Percentiles rank a stretch among this genome's conserved stretches.
phyloP scores from a whole-genome alignment of 2,113 vertebrate species.

The Chaetura pelagica region DNA sequence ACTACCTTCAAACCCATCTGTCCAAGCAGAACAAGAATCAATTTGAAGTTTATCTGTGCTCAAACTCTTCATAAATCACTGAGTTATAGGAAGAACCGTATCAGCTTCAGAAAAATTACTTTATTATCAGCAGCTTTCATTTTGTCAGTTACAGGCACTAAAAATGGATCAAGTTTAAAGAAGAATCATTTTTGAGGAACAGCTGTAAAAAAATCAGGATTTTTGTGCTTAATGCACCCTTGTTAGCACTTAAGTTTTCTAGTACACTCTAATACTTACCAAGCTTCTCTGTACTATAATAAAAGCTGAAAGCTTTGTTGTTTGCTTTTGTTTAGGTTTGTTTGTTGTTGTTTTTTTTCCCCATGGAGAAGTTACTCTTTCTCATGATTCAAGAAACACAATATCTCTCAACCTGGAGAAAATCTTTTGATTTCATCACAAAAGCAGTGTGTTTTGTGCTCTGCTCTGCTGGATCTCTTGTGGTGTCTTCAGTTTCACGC shows the following conservation, averaged over 20 bases:
- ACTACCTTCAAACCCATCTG: constrained; percentile 10
- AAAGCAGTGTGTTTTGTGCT: rapidly evolving
- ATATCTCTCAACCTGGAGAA: neutral
- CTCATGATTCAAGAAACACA: neutral
- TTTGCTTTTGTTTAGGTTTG: neutral
- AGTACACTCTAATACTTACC: neutral
- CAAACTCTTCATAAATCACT: neutral
- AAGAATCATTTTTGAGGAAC: neutral
- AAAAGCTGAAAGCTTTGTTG: neutral
- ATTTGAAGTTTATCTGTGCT: constrained; percentile 14
- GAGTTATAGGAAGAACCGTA: neutral
- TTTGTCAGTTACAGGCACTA: neutral
- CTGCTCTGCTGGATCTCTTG: neutral
- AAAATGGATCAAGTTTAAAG: neutral
- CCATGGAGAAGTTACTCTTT: neutral
- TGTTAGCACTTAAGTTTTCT: neutral
- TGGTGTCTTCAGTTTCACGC: neutral
- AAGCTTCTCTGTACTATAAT: neutral
- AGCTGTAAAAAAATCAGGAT: neutral
- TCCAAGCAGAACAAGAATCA: neutral
- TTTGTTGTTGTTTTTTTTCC: neutral
- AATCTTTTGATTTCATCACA: neutral
- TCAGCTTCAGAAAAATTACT: neutral
- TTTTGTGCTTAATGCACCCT: neutral
- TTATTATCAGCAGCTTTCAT: neutral